A percentile compares a stretch with the other conserved stretches of the same genome.
Evolutionary conservation across 2,113 vertebrate genomes (phyloP).

Genomic region (Aramus guarauna): DNA sequence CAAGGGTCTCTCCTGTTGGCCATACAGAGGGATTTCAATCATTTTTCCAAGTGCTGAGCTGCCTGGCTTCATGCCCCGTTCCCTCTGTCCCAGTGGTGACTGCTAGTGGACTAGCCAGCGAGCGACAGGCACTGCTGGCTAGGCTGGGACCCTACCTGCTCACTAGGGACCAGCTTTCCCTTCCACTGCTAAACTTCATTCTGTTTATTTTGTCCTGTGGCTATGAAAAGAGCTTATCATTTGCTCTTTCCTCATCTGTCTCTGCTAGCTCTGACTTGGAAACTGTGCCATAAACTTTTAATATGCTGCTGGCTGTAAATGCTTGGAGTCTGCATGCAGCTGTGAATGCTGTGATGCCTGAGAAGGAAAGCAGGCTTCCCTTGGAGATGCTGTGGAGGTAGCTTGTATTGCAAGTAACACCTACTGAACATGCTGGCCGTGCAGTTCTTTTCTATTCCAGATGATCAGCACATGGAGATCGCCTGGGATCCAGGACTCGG

Average conservation of each 20-base stretch:
- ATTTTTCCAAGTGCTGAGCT: neutral
- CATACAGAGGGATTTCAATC: neutral
- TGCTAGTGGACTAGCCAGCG: accelerated
- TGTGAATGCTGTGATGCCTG: neutral
- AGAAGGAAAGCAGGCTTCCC: neutral
- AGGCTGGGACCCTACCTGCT: neutral
- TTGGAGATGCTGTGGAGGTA: neutral
- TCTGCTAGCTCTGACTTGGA: neutral
- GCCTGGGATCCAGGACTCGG: neutral
- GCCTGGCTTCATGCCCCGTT: neutral
- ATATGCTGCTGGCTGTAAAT: neutral
- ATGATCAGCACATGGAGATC: neutral
- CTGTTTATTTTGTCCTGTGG: neutral
- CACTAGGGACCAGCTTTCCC: neutral
- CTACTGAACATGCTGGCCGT: neutral
- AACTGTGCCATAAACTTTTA: neutral
- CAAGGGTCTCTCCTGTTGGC: neutral
- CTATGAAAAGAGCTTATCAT: neutral
- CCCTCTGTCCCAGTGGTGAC: neutral
- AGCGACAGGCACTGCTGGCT: neutral
- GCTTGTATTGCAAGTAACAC: neutral
- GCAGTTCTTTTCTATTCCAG: neutral
- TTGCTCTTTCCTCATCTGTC: neutral
- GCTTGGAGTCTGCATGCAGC: neutral
- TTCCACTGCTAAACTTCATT: neutral